Base-by-base conservation (phyloP, 2,888 invertebrate genomes). In the Drosophila ezoana region DNA sequence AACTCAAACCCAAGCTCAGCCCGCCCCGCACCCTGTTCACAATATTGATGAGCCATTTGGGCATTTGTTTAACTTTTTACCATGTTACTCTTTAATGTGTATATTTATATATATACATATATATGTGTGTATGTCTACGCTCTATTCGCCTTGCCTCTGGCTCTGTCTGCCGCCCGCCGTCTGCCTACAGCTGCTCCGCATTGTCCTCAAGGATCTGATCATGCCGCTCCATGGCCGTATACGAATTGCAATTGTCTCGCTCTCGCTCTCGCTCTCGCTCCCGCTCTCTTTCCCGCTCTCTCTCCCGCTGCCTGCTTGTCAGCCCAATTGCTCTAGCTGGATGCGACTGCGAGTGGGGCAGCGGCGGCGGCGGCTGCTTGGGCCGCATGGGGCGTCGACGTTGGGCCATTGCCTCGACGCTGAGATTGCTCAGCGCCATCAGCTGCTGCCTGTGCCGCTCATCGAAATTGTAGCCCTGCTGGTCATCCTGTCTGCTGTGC, bases 211-310 rank as follows among this genome's bases (percentile, higher is more conserved):
- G 38, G n/a, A 78, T 45, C 20, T 66, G 67, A 23, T 81, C 77
- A 11, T 66, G 63, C 8, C 76, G 76, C 20, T 72, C 64, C 76
- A 78, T 57, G 3, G 79, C 64, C 23, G 60, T 64, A 23, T 76
- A 68, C 1, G 73, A 76, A 38, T 65, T 61, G 45, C 62, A 43
- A n/a, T 18, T 54, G 8, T 49, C 38, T 11, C 63, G 28, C 13
- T 52, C 18, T 8, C 20, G 11, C 4, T 66, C 51, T 1, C 64
- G 33, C 38, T 5, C 41, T n/a, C 28, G n/a, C 11, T 5, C 3
- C 16, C 37, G n/a, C 3, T 59, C n/a, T n/a, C n/a, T n/a, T n/a
- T 5, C 41, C 14, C 28, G n/a, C 11, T 5, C 3, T n/a, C 37
- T 11, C 3, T 59, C 60, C 5, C 51, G 40, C 18, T 6, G 41